These are phyloP conservation scores for Neopelma chrysocephalum DNA, from an alignment of 2,797 vertebrate species.

Conservation along the genomic window DNA sequence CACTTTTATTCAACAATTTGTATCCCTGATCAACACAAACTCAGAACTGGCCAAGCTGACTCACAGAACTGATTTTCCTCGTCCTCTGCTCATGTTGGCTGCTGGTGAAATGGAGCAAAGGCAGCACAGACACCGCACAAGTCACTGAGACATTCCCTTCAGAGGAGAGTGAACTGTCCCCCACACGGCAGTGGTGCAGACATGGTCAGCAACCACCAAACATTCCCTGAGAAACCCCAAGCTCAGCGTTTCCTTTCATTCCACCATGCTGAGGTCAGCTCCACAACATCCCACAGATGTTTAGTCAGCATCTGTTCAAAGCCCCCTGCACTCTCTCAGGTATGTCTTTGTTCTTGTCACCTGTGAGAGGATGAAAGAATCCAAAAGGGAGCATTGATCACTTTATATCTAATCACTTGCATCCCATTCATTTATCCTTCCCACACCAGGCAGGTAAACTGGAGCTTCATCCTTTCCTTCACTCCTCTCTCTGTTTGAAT, in stretches of 20 bases:
- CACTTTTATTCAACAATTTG: fast-evolving
- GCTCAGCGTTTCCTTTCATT: neutral
- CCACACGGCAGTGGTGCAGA: neutral
- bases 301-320: neutral
- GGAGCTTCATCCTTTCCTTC: neutral
- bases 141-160: neutral
- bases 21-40: neutral
- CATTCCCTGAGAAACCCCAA: neutral
- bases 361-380: neutral
- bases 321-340: neutral
- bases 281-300: neutral
- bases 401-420: neutral
- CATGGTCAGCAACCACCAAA: neutral
- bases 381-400: neutral
- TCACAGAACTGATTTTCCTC: neutral
- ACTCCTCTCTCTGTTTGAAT: neutral
- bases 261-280: neutral
- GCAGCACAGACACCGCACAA: fast-evolving
- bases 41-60: neutral
- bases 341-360: neutral
- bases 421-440: neutral
- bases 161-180: neutral
- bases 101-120: neutral
- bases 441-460: neutral
- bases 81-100: neutral